These are phyloP conservation scores for Morelia viridis DNA, from an alignment of 2,797 vertebrate species.

Conservation along the genomic window DNA sequence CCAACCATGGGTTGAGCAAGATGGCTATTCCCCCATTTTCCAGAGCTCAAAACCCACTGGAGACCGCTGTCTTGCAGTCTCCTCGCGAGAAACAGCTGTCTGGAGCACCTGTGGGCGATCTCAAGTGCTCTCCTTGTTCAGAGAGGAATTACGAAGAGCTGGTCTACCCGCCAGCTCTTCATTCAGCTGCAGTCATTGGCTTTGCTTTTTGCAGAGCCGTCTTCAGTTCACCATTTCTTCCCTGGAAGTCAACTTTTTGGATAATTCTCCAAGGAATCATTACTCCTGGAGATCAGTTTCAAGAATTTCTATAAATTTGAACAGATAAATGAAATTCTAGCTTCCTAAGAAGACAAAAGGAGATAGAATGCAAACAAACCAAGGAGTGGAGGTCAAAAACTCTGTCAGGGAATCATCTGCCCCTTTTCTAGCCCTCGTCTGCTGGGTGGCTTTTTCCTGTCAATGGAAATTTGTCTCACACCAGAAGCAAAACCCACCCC, in stretches of 20 bases:
- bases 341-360: background rate
- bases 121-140: background rate
- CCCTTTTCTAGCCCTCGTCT: too few species aligned
- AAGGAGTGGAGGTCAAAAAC: background rate
- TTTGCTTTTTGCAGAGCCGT: background rate
- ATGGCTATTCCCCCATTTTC: background rate
- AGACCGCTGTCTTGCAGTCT: background rate
- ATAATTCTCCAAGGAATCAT: background rate
- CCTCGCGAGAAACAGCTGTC: background rate
- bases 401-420: background rate
- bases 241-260: background rate
- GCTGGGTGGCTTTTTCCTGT: background rate
- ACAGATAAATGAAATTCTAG: background rate
- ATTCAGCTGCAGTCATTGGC: background rate
- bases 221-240: background rate
- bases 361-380: background rate
- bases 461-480: too few species aligned
- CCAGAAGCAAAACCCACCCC: background rate
- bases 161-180: background rate
- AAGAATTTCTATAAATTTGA: background rate
- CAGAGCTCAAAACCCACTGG: background rate
- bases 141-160: background rate
- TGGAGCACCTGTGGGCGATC: background rate
- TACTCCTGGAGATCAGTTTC: background rate
- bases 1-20: background rate